These are phyloP conservation scores for Hyposoter didymator DNA, from an alignment of 2,888 invertebrate species.

Conservation along the genomic window DNA sequence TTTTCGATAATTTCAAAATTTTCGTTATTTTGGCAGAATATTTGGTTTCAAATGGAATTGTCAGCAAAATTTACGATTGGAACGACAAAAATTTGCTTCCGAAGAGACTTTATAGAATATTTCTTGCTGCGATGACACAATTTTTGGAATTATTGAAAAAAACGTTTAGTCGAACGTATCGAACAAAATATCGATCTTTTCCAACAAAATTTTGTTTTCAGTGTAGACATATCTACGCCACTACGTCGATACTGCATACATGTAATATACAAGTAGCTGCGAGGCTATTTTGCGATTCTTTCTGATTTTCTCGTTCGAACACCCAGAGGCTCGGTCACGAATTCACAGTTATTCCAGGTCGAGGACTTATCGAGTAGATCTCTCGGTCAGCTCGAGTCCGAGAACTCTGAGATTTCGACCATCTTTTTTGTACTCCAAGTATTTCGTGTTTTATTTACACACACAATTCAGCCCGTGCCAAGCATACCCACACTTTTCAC, in stretches of 20 bases:
- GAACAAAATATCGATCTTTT: too few relatives aligned
- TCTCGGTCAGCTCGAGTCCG: slow-evolving; percentile 21
- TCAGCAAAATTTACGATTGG: too few relatives aligned
- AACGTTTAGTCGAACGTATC: too few relatives aligned
- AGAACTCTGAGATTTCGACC: slow-evolving; percentile 39
- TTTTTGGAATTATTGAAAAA: too few relatives aligned
- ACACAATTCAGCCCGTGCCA: background rate
- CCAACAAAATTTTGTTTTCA: too few relatives aligned
- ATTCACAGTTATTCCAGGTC: slow-evolving; percentile 59
- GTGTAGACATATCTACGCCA: background rate
- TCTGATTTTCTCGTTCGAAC: slow-evolving; percentile 34
- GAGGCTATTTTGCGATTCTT: slow-evolving; percentile 17
- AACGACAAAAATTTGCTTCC: too few relatives aligned
- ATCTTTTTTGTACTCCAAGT: slow-evolving; percentile 25
- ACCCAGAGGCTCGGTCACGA: slow-evolving; percentile 31
- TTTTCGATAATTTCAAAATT: too few relatives aligned
- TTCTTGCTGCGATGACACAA: too few relatives aligned
- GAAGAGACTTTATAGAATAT: too few relatives aligned
- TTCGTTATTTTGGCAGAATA: too few relatives aligned
- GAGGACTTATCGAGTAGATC: slow-evolving; percentile 59
- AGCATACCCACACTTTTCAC: slow-evolving; percentile 38
- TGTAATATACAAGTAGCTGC: background rate
- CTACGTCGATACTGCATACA: background rate
- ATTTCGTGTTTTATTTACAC: background rate
- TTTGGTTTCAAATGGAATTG: too few relatives aligned